Conservation (phyloP, 2,797 vertebrate genomes). For the Phyllotis vaccarum region DNA sequence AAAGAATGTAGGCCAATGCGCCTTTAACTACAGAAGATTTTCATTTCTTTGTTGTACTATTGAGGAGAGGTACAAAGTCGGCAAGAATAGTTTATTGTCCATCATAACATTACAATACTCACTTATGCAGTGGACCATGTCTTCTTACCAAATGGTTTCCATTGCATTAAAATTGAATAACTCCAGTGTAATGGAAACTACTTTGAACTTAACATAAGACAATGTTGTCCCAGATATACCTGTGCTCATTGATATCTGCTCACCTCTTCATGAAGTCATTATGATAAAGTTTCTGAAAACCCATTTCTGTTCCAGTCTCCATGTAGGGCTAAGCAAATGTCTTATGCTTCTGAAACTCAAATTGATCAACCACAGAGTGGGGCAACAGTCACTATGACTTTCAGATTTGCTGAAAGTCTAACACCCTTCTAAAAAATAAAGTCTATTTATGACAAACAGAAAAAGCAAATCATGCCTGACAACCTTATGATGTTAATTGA, state of each 20-base stretch:
- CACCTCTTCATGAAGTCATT: slow-evolving; percentile 62
- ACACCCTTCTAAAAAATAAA: no score
- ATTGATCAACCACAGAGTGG: neutral
- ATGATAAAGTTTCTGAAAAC: neutral
- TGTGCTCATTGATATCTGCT: neutral
- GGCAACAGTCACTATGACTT: neutral
- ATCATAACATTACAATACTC: neutral
- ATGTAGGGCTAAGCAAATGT: neutral
- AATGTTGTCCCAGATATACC: neutral
- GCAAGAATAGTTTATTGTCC: neutral
- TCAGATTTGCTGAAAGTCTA: no score
- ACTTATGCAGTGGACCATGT: neutral
- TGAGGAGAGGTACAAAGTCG: neutral
- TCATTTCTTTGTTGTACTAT: neutral
- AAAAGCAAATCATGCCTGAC: no score
- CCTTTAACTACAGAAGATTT: neutral
- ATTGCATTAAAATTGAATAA: neutral
- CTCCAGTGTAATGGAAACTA: neutral
- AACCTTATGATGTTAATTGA: neutral
- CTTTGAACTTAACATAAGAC: neutral
- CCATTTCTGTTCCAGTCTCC: neutral
- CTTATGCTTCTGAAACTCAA: neutral
- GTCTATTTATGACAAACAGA: no score
- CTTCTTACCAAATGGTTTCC: neutral
- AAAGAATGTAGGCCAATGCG: neutral